Evolutionary conservation across 2,888 invertebrate species (phyloP), one percentile per base, ranked within the genome.

Genomic region (Scrobipalpa costella): DNA sequence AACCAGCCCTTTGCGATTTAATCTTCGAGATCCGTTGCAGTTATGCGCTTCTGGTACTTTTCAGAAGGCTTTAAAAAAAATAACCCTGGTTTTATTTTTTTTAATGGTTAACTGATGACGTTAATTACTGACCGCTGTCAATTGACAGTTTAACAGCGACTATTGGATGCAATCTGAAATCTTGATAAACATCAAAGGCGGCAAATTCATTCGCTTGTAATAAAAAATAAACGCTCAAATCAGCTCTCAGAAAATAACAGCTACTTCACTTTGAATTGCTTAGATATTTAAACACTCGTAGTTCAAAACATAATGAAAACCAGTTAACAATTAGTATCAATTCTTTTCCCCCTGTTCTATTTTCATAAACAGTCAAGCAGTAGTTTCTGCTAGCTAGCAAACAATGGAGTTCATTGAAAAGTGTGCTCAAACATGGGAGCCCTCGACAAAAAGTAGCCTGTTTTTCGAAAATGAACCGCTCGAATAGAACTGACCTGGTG

Each of bases 401-500:
- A 59, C 59, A 59, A 72, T 67, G 69, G 68, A 71, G 81, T 79
- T 79, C 85, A 85, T 88, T 87, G 84, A 84, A 86, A 83, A 86
- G 87, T 84, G 86, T 81, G 81, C 72, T 81, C 83, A 88, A 88
- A 89, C 81, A 88, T 81, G 87, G 88, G 85, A 71, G 63, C 66
- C 66, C 84, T 80, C 77, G 65, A 75, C 77, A 77, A 83, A 85
- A 85, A 81, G 78, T 79, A 78, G 73, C 72, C 81, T 79, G 76
- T 79, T 81, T 50, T 81, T 83, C 76, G 75, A 78, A 86, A 84
- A 82, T 83, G 72, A 72, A 77, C 75, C 72, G 69, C 73, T 62
- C 44, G 21, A 15, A 68, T 67, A 44, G 69, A 62, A 82, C 84
- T 84, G 83, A 84, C 84, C 84, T 81, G 70, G 76, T 80, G 65